Conservation (phyloP, 2,113 vertebrate species). For the Azemiops feae region DNA sequence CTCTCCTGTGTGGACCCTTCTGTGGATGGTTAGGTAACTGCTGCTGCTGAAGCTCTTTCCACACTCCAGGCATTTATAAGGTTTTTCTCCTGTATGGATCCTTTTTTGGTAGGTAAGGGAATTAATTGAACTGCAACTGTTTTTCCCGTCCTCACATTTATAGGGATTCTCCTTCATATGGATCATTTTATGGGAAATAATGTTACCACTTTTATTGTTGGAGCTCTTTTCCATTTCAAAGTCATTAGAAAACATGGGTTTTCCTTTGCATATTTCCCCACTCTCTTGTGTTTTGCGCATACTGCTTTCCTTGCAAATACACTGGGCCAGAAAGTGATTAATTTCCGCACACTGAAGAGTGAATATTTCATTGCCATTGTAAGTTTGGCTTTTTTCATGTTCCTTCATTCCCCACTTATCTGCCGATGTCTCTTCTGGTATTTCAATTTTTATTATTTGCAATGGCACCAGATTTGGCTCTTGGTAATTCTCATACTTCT, state of each 20-base stretch:
- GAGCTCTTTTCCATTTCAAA: not conserved
- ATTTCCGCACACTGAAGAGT: not conserved
- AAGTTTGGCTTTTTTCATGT: not conserved
- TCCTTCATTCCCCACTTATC: not conserved
- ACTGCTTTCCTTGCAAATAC: not conserved
- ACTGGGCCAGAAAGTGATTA: not conserved
- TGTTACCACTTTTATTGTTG: not conserved
- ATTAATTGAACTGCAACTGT: not conserved
- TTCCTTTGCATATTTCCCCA: not conserved
- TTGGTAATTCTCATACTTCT: not conserved
- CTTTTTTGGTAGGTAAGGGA: not conserved
- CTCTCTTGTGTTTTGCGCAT: not conserved
- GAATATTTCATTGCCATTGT: not conserved
- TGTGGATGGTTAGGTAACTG: too few relatives aligned
- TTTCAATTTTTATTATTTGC: too few relatives aligned
- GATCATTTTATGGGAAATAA: not conserved
- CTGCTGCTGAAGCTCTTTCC: too few relatives aligned
- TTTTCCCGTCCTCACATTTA: too few relatives aligned
- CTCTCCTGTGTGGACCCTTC: too few relatives aligned
- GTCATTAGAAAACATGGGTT: not conserved
- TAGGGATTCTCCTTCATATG: not conserved
- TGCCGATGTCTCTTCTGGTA: not conserved
- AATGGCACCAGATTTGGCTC: not conserved
- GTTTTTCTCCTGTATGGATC: not conserved
- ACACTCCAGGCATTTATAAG: not conserved